A percentile compares a stretch with the other conserved stretches of the same genome.
Evolutionary conservation across 2,113 vertebrate species (phyloP).

Genomic region (Lasiurus cinereus): DNA sequence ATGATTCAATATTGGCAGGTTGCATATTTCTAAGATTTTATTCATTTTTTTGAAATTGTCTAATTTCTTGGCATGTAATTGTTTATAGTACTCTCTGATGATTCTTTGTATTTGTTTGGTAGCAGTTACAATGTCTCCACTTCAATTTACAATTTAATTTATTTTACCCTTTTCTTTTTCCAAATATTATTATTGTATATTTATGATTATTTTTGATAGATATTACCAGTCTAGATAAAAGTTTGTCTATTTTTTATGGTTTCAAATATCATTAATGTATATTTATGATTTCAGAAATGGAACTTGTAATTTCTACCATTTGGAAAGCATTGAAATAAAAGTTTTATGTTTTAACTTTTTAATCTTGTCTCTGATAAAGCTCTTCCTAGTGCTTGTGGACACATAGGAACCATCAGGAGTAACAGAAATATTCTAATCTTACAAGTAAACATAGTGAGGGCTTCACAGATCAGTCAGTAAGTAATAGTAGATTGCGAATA

Average conservation of each 20-base stretch:
- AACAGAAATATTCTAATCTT: neutral
- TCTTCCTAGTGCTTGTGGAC: neutral
- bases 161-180: neutral
- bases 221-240: neutral
- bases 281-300: constrained; percentile 33
- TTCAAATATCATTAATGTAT: constrained; percentile 15
- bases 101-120: neutral
- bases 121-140: neutral
- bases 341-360: neutral
- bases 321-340: neutral
- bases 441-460: neutral
- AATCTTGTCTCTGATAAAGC: neutral
- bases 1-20: neutral
- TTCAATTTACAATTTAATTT: neutral
- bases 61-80: neutral
- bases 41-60: neutral
- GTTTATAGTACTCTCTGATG: neutral
- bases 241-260: neutral
- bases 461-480: neutral
- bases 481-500: neutral
- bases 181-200: neutral
- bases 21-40: neutral
- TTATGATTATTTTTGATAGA: too few species aligned
- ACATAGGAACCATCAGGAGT: neutral
- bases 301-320: constrained; percentile 46